These are phyloP conservation scores for Limnephilus lunatus DNA, from an alignment of 2,888 invertebrate species.

Conservation along the genomic window DNA sequence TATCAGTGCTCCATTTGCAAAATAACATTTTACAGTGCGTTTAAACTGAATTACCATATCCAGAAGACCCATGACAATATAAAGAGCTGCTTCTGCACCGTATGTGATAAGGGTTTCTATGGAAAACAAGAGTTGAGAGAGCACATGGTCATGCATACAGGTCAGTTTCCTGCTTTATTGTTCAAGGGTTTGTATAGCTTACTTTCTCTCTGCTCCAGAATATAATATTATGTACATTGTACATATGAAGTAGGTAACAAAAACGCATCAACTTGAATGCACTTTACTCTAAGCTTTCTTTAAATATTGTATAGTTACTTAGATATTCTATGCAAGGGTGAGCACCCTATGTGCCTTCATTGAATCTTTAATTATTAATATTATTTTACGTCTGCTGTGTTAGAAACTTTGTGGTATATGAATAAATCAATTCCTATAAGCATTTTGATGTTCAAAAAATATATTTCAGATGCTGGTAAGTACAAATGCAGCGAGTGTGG, in stretches of 20 bases:
- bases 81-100: conserved; percentile 10
- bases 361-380: background rate
- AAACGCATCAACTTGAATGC: too few relatives aligned
- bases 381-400: too few relatives aligned
- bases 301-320: too few relatives aligned
- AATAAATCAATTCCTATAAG: background rate
- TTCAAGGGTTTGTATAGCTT: background rate
- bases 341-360: background rate
- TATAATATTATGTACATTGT: too few relatives aligned
- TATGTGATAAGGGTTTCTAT: conserved; percentile 31
- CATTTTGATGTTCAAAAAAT: background rate
- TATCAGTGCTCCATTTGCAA: conserved; percentile 24
- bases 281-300: too few relatives aligned
- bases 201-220: too few relatives aligned
- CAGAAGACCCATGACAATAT: conserved; percentile 30
- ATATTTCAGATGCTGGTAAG: conserved; percentile 29
- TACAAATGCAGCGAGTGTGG: conserved; percentile 10
- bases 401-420: background rate
- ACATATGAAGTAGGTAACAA: too few relatives aligned
- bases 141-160: conserved; percentile 41
- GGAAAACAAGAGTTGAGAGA: conserved; percentile 13
- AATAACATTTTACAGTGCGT: background rate
- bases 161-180: conserved; percentile 26
- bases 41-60: conserved; percentile 27
- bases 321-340: background rate